Evolutionary conservation across 2,888 invertebrate genomes (phyloP), one percentile per base, ranked within the genome.

Genomic region (Acrobasis repandana): DNA sequence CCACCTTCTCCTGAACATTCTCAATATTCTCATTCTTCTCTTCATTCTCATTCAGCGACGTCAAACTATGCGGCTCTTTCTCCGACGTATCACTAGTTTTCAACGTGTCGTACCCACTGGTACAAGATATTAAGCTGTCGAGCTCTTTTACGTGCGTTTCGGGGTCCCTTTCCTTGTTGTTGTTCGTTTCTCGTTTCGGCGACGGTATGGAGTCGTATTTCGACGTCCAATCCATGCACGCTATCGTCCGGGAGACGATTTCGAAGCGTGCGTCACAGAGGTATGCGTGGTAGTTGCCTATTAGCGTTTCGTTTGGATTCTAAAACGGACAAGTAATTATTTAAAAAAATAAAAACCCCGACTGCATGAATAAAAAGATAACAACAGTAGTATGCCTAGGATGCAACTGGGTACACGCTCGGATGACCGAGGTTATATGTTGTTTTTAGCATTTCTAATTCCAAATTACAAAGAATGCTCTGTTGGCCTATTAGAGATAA

Each of bases 271-370:
- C 97, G 82, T 97, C 97, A 77, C 95, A 95, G 36, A 98, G 91
- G 86, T 98, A 98, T 0, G 96, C 96, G 86, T 96, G 96, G 83
- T 96, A 96, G 83, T 96, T 96, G 38, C 95, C 95, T 77, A 95
- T 96, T 64, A 97, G 83, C 62, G 95, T 96, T 67, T 96, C 96
- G 77, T 90, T 90, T 64, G 92, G 89, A 49, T 93, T 93, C 91
- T 91, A 75, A 63, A 82, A 73, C 5, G 10, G 61, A 50, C 57
- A 58, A n/a, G n/a, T 56, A 50, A 60, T 46, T 51, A 48, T 49
- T 57, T 36, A 16, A 20, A 56, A 4, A 28, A n/a, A n/a, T n/a
- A n/a, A n/a, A n/a, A n/a, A n/a, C n/a, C n/a, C n/a, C n/a, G n/a
- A n/a, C n/a, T n/a, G n/a, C n/a, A n/a, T n/a, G n/a, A n/a, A n/a